These are phyloP conservation scores for Atrina japonica DNA, from an alignment of 2,888 invertebrate genomes.

Conservation along the genomic window DNA sequence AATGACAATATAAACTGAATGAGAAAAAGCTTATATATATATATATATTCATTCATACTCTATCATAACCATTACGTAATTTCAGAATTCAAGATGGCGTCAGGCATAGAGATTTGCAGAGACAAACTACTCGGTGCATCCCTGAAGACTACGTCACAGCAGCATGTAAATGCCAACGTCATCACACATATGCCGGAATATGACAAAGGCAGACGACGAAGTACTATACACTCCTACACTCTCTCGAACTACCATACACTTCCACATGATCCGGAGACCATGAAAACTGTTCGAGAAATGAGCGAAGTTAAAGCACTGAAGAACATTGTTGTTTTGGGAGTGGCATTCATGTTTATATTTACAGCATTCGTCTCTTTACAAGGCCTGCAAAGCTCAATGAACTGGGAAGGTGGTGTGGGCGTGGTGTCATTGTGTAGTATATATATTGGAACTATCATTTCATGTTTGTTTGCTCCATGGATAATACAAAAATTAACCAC, in stretches of 20 bases:
- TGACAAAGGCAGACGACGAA: constrained; percentile 63
- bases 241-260: constrained; percentile 64
- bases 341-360: constrained; percentile 77
- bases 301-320: constrained; percentile 70
- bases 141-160: constrained; percentile 12
- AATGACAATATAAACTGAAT: no score
- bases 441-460: constrained; percentile 75
- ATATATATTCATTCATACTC: no score
- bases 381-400: constrained; percentile 75
- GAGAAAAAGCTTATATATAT: no score
- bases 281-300: constrained; percentile 63
- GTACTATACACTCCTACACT: constrained; percentile 68
- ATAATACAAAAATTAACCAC: constrained; percentile 73
- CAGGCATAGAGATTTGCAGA: constrained; percentile 10
- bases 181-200: constrained; percentile 32
- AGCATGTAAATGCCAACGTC: constrained; percentile 30
- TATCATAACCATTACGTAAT: background rate
- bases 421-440: constrained; percentile 76
- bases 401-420: constrained; percentile 71
- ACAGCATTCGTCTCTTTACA: constrained; percentile 77
- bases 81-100: constrained; percentile 9
- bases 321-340: constrained; percentile 73
- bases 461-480: constrained; percentile 76
- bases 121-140: constrained; percentile 24
- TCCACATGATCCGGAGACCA: constrained; percentile 58